Conservation (phyloP, 2,113 vertebrate species). For the Sebastes fasciatus region DNA sequence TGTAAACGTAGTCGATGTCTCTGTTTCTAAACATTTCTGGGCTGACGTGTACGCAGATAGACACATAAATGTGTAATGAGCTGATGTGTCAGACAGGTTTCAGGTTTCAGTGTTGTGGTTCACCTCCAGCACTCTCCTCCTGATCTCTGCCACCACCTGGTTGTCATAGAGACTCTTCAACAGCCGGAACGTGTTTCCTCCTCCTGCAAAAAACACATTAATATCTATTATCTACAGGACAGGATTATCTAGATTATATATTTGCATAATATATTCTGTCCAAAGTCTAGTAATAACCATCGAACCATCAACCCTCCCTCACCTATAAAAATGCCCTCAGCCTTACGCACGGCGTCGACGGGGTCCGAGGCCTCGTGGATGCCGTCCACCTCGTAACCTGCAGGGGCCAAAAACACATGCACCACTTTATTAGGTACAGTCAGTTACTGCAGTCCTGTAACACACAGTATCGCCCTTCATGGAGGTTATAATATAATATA, state of each 20-base stretch:
- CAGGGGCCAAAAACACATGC: neutral
- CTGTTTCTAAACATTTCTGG: too few relatives aligned
- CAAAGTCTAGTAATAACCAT: too few relatives aligned
- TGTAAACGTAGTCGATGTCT: too few relatives aligned
- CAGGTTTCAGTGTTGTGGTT: too few relatives aligned
- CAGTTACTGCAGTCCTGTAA: neutral
- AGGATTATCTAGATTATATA: too few relatives aligned
- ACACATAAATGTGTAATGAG: too few relatives aligned
- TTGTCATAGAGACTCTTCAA: slow-evolving; percentile 91
- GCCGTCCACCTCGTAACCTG: slow-evolving; percentile 89
- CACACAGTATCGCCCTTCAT: too few relatives aligned
- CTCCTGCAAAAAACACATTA: slow-evolving; percentile 78
- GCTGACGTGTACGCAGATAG: too few relatives aligned
- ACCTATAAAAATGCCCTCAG: slow-evolving; percentile 91
- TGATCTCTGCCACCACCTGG: slow-evolving; percentile 86
- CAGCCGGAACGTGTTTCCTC: slow-evolving; percentile 93
- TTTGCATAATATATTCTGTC: too few relatives aligned
- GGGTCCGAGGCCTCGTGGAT: slow-evolving; percentile 89
- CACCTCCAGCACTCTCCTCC: slow-evolving; percentile 88
- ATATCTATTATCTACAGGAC: too few relatives aligned
- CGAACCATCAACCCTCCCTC: slow-evolving; percentile 24
- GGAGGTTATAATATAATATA: too few relatives aligned
- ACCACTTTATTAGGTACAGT: neutral
- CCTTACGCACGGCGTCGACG: slow-evolving; percentile 84
- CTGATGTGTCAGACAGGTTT: too few relatives aligned